Evolutionary conservation across 2,113 vertebrate genomes (phyloP).

Genomic region (Andinoacara biseriatus): DNA sequence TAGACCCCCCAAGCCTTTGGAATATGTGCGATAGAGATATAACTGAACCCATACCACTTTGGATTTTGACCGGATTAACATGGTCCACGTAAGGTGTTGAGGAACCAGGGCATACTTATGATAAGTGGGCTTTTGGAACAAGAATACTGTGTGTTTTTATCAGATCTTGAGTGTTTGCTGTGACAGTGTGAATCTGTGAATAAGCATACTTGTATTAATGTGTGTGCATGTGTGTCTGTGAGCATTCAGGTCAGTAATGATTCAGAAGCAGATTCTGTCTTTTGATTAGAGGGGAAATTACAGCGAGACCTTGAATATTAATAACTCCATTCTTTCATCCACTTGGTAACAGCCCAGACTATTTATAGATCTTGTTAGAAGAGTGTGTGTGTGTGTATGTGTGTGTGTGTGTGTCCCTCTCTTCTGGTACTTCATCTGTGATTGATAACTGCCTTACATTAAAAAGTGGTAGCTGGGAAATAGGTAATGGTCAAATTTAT

Average conservation of each 20-base stretch:
- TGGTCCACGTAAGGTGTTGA: too few species aligned
- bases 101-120: too few species aligned
- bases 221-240: neutral
- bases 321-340: conserved; percentile 34
- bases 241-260: neutral
- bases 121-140: too few species aligned
- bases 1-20: too few species aligned
- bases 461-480: neutral
- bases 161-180: neutral
- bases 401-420: neutral
- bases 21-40: too few species aligned
- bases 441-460: neutral
- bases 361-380: conserved; percentile 20
- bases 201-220: neutral
- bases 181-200: neutral
- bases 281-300: conserved; percentile 43
- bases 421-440: neutral
- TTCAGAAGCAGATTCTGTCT: conserved; percentile 38
- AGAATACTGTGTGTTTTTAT: neutral
- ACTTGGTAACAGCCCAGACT: conserved; percentile 6
- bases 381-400: neutral
- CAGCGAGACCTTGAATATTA: conserved; percentile 44
- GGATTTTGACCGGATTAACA: too few species aligned
- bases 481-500: neutral
- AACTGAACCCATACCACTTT: too few species aligned